Evolutionary conservation across 2,113 vertebrate genomes (phyloP).

Genomic region (Bos indicus): DNA sequence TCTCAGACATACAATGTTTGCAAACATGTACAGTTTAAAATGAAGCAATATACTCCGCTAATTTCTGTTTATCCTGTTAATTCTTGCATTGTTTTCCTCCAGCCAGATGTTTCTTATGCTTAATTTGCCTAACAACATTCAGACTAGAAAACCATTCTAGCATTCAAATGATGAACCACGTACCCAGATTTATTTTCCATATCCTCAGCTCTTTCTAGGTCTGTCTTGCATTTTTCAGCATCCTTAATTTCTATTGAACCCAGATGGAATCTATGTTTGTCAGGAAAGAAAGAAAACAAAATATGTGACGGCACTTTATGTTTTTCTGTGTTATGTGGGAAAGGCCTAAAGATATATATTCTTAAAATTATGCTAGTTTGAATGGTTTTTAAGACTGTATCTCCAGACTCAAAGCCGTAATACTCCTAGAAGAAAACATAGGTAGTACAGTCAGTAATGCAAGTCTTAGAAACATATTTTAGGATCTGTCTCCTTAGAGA

Average conservation of each 20-base stretch:
- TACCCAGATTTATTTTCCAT: slow-evolving; percentile 56
- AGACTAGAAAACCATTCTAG: slow-evolving; percentile 47
- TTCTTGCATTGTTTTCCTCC: slow-evolving; percentile 48
- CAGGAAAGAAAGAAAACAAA: slow-evolving; percentile 54
- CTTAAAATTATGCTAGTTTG: background rate
- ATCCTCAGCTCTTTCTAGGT: slow-evolving; percentile 59
- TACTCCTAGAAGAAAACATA: background rate
- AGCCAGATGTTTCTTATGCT: slow-evolving; percentile 62
- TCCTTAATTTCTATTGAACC: slow-evolving; percentile 56
- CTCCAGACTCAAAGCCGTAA: background rate
- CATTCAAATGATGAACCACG: slow-evolving; percentile 45
- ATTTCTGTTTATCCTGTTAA: slow-evolving; percentile 43
- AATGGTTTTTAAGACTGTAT: background rate
- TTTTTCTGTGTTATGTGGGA: background rate
- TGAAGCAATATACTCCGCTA: background rate
- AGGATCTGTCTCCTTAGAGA: background rate
- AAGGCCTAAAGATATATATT: background rate
- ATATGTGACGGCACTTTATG: slow-evolving; percentile 21
- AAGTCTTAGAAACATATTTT: background rate
- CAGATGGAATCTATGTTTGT: slow-evolving; percentile 59
- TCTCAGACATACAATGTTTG: slow-evolving; percentile 7
- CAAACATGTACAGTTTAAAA: slow-evolving; percentile 11
- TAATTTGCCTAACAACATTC: slow-evolving; percentile 62
- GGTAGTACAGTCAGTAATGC: background rate
- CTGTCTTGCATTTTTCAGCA: slow-evolving; percentile 41